Base-by-base conservation (phyloP, 1,140 invertebrate genomes). In the Saccostrea glomerata region DNA sequence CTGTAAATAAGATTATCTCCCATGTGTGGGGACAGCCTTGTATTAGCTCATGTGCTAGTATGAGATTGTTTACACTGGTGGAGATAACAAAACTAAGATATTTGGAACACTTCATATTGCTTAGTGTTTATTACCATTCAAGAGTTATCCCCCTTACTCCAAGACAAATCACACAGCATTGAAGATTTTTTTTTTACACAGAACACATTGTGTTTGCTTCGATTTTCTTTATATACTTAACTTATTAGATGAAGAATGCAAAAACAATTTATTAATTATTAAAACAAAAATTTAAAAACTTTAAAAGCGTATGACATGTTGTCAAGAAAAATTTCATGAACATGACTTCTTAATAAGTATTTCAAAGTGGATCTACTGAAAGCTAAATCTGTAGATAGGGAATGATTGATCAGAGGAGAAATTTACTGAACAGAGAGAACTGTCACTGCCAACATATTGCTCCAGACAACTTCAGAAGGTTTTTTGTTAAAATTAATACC, bases 1-100 rank as follows among this genome's bases (percentile, higher is more conserved):
- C 70, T 36, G 70, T 77, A 77, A 77, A 77, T 77, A 77, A 77
- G 70, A 77, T 77, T 77, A 77, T 77, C 70, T 77, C 11, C 7
- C 25, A 36, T 77, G 70, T 77, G 70, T 77, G 25, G 70, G 70
- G 25, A 77, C 70, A 11, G 70, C 70, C 70, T 36, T 1, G 70
- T 77, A 36, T 77, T 77, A 77, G 70, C 25, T 77, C 70, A 77
- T 77, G 70, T 36, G 25, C 30, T 36, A 13, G 13, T 77, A 77
- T 77, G 23, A 77, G 25, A 77, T 77, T 77, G 70, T 77, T 77
- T 77, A 77, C 70, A 77, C 70, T 30, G 70, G 23, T 77, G 0
- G 23, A 77, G 70, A 47, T 47, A 47, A 47, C 47, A 47, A 47
- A 47, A 47, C 47, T 1, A 47, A 77, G 70, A 25, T 36, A 13